Conservation (phyloP, 2,888 invertebrate species). For the Adineta ricciae region DNA sequence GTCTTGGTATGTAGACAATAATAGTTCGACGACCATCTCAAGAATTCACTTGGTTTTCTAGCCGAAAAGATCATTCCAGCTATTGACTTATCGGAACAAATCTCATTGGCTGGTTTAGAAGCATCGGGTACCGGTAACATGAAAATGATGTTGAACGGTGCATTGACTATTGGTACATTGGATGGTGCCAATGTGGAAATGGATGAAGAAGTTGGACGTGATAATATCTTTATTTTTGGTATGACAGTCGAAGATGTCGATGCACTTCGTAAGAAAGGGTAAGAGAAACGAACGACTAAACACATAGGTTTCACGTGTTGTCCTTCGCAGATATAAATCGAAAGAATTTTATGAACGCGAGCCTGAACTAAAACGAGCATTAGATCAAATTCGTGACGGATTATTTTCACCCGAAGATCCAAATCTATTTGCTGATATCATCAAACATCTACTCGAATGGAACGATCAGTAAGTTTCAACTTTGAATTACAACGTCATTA, state of each 20-base stretch:
- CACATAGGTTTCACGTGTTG: too few species aligned
- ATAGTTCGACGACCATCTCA: background rate
- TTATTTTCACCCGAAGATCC: slow-evolving; percentile 87
- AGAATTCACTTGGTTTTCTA: slow-evolving; percentile 48
- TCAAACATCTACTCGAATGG: slow-evolving; percentile 70
- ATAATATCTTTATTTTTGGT: slow-evolving; percentile 94
- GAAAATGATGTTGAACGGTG: slow-evolving; percentile 97
- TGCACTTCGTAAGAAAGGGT: slow-evolving; percentile 57
- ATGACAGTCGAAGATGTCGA: slow-evolving; percentile 51
- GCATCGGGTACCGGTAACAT: slow-evolving; percentile 99
- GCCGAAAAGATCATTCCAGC: slow-evolving; percentile 98
- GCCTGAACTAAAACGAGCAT: slow-evolving; percentile 77
- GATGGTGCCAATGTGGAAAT: slow-evolving; percentile 96
- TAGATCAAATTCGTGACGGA: slow-evolving; percentile 88
- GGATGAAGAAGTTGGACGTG: slow-evolving; percentile 88
- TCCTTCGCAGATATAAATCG: slow-evolving; percentile 69
- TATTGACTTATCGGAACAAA: slow-evolving; percentile 94
- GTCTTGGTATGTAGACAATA: slow-evolving; percentile 46
- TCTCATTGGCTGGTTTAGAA: slow-evolving; percentile 96
- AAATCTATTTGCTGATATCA: slow-evolving; percentile 75
- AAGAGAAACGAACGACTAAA: slow-evolving; percentile 31
- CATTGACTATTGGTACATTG: slow-evolving; percentile 90
- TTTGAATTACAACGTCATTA: too few species aligned
- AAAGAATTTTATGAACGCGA: slow-evolving; percentile 78
- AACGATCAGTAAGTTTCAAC: slow-evolving; percentile 62